Evolutionary conservation across 2,888 invertebrate species (phyloP).

Genomic region (Drosophila paramelanica): DNA sequence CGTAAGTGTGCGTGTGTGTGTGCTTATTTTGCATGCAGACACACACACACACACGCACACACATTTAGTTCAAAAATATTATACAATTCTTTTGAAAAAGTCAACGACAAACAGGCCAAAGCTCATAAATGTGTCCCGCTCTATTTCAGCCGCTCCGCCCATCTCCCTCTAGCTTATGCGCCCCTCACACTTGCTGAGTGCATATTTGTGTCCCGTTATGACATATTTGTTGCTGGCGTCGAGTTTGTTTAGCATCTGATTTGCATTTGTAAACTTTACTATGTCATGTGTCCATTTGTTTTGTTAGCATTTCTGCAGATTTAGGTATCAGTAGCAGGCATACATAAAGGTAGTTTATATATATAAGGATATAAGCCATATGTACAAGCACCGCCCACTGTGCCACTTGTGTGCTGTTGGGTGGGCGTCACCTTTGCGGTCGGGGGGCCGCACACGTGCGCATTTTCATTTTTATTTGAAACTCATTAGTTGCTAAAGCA

Average conservation of each 20-base stretch:
- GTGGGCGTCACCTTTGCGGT: conserved; percentile 38
- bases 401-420: conserved; percentile 10
- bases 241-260: conserved; percentile 79
- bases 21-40: conserved; percentile 70
- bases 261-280: conserved; percentile 80
- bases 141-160: conserved; percentile 1
- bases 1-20: conserved; percentile 23
- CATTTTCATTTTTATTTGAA: conserved; percentile 61
- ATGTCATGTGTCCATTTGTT: conserved; percentile 67
- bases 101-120: conserved; percentile 69
- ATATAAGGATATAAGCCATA: conserved; percentile 13
- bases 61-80: conserved; percentile 72
- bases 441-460: conserved; percentile 32
- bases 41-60: conserved; percentile 46
- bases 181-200: conserved; percentile 33
- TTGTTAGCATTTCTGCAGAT: conserved; percentile 65
- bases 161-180: conserved; percentile 4
- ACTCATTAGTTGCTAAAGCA: conserved; percentile 69
- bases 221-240: conserved; percentile 77
- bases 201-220: conserved; percentile 69
- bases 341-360: neutral
- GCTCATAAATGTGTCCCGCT: conserved; percentile 69
- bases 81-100: conserved; percentile 78
- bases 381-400: conserved; percentile 25
- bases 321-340: conserved; percentile 64